These are phyloP conservation scores for Epinotia ramella DNA, from an alignment of 2,888 invertebrate species.

Conservation along the genomic window DNA sequence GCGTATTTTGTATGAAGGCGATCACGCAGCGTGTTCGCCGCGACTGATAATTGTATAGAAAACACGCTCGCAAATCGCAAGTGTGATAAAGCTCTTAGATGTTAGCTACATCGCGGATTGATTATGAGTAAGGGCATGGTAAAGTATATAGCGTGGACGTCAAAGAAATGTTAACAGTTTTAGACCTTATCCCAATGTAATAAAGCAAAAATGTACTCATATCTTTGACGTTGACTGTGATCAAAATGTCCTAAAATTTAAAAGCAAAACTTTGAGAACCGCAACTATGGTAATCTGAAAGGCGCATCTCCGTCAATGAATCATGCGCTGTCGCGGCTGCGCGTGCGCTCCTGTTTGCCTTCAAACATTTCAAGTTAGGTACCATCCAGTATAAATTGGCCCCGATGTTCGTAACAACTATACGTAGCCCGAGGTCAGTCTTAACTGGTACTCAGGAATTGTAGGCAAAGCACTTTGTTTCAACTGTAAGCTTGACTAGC, in stretches of 20 bases:
- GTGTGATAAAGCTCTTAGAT: too few species aligned
- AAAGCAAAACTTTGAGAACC: background rate
- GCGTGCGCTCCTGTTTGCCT: conserved; percentile 4
- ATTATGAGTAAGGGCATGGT: too few species aligned
- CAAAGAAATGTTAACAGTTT: too few species aligned
- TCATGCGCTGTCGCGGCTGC: conserved; percentile 26
- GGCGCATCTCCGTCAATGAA: conserved; percentile 32
- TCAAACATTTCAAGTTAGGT: background rate
- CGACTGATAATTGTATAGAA: too few species aligned
- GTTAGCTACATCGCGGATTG: too few species aligned
- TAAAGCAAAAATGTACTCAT: too few species aligned
- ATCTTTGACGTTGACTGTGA: too few species aligned
- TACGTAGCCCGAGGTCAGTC: background rate
- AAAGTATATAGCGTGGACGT: too few species aligned
- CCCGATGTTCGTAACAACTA: background rate
- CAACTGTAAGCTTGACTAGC: background rate
- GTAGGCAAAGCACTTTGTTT: background rate
- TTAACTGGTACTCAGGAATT: background rate
- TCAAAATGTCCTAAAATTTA: background rate
- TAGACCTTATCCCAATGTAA: too few species aligned
- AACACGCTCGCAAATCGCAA: too few species aligned
- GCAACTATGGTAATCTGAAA: conserved; percentile 31
- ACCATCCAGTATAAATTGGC: background rate
- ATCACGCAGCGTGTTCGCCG: too few species aligned
- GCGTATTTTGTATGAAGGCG: too few species aligned